Base-by-base conservation (phyloP, 2,113 vertebrate species). In the Gopherus evgoodei region DNA sequence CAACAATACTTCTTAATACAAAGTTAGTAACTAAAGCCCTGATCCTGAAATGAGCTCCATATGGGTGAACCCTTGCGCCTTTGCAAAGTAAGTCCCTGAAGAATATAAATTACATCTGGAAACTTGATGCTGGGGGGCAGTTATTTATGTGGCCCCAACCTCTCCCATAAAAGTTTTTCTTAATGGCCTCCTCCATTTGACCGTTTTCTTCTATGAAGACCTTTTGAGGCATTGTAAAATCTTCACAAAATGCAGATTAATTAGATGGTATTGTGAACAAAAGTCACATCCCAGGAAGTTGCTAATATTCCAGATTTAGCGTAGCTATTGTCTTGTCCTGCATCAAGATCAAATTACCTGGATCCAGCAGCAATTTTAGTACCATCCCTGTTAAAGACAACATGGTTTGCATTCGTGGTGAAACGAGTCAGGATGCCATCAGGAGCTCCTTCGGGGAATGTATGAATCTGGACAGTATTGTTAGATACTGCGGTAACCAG, bases 351-450 rank as follows among this genome's bases (percentile, higher is more conserved):
- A 17, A 42, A 44, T 95, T 95, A 99, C 99, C 99, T 99, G 57
- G 99, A 99, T 29, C 99, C 99, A n/a, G 99, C 99, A 59, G 99
- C 99, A 4, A 99, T 96, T 89, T 93, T 98, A 16, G 98, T 97
- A 35, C 99, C 99, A 4, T 97, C 98, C 4, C 80, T 83, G 86
- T 98, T 99, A 56, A 99, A 99, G 94, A 98, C 75, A 35, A 99
- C 98, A 0, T 99, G 99, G 81, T 99, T 99, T 95, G 98, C 99
- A 29, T 98, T 99, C 87, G 97, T 98, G 81, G 99, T 99, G 97
- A 99, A 99, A 31, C 99, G 99, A 9, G 99, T 99, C 83, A 99
- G 97, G 96, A 99, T 99, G 38, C 99, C 99, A 78, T 99, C 99
- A 0, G 99, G 99, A 82, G 98, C 98, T 21, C 99, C 99, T 11